Evolutionary conservation across 30 jellyfish, hydroid and myxozoan genomes (phyloP).

Genomic region (Rhopilema esculentum): DNA sequence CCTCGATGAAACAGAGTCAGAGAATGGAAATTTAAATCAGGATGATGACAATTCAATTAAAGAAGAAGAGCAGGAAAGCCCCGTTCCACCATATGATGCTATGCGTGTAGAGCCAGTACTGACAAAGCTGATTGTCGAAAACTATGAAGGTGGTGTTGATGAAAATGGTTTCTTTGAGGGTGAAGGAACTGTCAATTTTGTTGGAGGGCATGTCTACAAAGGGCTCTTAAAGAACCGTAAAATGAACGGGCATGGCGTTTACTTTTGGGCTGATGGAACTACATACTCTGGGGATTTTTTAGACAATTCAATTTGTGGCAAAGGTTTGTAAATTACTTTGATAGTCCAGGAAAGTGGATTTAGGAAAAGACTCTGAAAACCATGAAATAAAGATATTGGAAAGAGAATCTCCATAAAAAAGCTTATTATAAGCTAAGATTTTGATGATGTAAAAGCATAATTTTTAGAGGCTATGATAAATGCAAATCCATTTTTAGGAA

Average conservation of each 20-base stretch:
- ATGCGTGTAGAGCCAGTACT: constrained; percentile 87
- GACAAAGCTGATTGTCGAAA: constrained; percentile 61
- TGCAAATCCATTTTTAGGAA: too few relatives aligned
- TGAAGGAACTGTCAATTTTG: constrained; percentile 53
- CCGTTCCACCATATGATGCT: constrained; percentile 64
- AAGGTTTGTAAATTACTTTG: constrained; percentile 46
- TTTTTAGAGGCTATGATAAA: too few relatives aligned
- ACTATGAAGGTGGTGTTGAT: constrained; percentile 78
- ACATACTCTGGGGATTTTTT: constrained; percentile 81
- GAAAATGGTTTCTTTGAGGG: constrained; percentile 62
- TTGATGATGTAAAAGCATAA: too few relatives aligned
- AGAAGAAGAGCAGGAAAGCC: constrained; percentile 11
- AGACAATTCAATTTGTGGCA: constrained; percentile 75
- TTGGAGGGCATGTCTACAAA: constrained; percentile 75
- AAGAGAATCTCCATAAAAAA: too few relatives aligned
- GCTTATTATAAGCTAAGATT: too few relatives aligned
- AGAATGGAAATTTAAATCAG: neutral
- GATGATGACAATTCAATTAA: constrained; percentile 9
- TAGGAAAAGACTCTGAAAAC: neutral
- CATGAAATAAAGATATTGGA: neutral
- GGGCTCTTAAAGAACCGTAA: constrained; percentile 76
- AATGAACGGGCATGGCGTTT: constrained; percentile 94
- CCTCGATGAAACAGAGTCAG: neutral
- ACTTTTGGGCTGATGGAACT: constrained; percentile 88
- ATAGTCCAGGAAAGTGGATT: neutral